Conservation (phyloP, 2,113 vertebrate genomes). For the Pandion haliaetus region DNA sequence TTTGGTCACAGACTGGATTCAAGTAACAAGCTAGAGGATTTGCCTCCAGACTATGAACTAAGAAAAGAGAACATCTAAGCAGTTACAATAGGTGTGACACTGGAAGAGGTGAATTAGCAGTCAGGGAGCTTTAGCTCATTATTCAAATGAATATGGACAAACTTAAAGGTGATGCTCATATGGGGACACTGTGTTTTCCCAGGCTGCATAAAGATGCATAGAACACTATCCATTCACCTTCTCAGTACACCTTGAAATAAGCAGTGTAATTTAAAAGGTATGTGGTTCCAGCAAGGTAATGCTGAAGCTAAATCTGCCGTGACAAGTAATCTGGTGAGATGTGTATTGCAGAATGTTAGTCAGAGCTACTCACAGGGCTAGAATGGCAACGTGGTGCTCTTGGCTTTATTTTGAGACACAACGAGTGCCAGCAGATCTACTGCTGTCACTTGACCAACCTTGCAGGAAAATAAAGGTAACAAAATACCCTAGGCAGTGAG, state of each 20-base stretch:
- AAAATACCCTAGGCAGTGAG: neutral
- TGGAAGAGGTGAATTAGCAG: neutral
- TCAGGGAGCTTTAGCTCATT: neutral
- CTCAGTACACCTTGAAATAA: neutral
- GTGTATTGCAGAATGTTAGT: neutral
- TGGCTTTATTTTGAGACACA: neutral
- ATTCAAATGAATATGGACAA: neutral
- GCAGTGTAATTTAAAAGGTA: neutral
- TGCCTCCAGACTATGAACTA: neutral
- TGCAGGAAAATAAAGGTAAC: neutral
- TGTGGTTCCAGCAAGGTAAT: neutral
- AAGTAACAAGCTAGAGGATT: neutral
- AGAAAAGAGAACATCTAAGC: neutral
- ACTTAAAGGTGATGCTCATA: neutral
- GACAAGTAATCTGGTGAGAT: neutral
- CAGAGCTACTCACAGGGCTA: neutral
- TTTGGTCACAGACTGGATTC: neutral
- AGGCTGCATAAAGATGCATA: conserved; percentile 9
- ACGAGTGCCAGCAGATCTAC: neutral
- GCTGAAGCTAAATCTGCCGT: conserved; percentile 19
- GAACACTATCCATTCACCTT: neutral
- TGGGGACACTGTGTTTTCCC: neutral
- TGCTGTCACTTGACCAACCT: neutral
- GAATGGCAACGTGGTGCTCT: neutral
- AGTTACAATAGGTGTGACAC: neutral